Evolutionary conservation across 2,888 invertebrate species (phyloP).

Genomic region (Bugula neritina): DNA sequence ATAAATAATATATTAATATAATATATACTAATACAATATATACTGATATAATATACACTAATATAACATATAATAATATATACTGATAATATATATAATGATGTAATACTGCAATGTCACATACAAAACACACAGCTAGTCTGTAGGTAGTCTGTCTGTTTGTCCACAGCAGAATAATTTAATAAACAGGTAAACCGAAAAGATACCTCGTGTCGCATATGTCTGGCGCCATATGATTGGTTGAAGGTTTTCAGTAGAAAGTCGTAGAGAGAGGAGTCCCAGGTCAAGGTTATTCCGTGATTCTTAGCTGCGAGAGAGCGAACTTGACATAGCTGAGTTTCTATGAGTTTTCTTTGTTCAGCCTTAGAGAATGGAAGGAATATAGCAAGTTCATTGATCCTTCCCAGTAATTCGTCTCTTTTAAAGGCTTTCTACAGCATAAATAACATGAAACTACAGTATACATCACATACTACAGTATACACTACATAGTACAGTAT

Average conservation of each 20-base stretch:
- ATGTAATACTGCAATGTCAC: too few species aligned
- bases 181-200: too few species aligned
- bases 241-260: conserved; percentile 76
- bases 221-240: conserved; percentile 81
- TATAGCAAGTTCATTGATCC: conserved; percentile 89
- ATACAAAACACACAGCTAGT: too few species aligned
- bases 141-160: too few species aligned
- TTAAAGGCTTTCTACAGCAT: conserved; percentile 64
- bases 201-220: conserved; percentile 83
- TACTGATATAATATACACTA: too few species aligned
- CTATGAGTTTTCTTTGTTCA: conserved; percentile 73
- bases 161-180: too few species aligned
- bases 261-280: conserved; percentile 77
- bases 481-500: too few species aligned
- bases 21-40: too few species aligned
- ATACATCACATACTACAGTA: too few species aligned
- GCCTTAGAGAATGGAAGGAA: conserved; percentile 80
- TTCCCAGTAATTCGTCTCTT: conserved; percentile 82
- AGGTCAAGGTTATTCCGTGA: conserved; percentile 70
- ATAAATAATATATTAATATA: too few species aligned
- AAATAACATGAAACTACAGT: not conserved
- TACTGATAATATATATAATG: too few species aligned
- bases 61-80: too few species aligned
- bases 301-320: conserved; percentile 60
- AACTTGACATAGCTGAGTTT: conserved; percentile 73